phyloP scores from a whole-genome alignment of 1,140 invertebrate genomes.

The Drosophila biarmipes region DNA sequence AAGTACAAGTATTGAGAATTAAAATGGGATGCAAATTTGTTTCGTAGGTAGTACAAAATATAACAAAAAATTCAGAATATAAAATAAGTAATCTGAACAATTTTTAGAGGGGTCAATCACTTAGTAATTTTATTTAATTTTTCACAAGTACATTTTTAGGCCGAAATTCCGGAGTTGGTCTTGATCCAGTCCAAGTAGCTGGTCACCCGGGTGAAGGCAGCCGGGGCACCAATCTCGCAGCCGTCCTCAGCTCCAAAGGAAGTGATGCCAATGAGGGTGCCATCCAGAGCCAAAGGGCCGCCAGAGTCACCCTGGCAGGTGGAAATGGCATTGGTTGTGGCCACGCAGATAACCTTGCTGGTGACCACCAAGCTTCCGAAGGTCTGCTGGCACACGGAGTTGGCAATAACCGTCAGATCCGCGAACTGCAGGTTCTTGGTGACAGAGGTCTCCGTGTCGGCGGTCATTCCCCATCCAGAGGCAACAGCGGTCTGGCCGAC shows the following conservation, averaged over 20 bases:
- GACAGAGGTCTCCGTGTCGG: conserved; percentile 11
- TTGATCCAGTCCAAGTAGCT: conserved; percentile 86
- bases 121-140: too few species aligned
- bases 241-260: conserved; percentile 73
- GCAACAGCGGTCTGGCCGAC: conserved; percentile 38
- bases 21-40: too few species aligned
- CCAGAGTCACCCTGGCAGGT: conserved; percentile 51
- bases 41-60: too few species aligned
- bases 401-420: conserved; percentile 18
- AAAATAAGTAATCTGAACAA: too few species aligned
- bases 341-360: conserved; percentile 37
- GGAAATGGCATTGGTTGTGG: conserved; percentile 26
- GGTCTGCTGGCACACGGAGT: conserved; percentile 15
- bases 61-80: too few species aligned
- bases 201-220: conserved; percentile 85
- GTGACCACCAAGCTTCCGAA: conserved; percentile 25
- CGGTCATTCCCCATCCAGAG: conserved; percentile 46
- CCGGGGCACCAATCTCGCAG: conserved; percentile 67
- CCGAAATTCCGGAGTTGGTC: conserved; percentile 31
- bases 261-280: conserved; percentile 74
- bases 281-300: conserved; percentile 42
- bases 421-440: conserved; percentile 26
- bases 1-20: too few species aligned
- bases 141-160: neutral
- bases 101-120: too few species aligned